Conservation (phyloP, 2,113 vertebrate genomes). For the Poeciliopsis retropinna region DNA sequence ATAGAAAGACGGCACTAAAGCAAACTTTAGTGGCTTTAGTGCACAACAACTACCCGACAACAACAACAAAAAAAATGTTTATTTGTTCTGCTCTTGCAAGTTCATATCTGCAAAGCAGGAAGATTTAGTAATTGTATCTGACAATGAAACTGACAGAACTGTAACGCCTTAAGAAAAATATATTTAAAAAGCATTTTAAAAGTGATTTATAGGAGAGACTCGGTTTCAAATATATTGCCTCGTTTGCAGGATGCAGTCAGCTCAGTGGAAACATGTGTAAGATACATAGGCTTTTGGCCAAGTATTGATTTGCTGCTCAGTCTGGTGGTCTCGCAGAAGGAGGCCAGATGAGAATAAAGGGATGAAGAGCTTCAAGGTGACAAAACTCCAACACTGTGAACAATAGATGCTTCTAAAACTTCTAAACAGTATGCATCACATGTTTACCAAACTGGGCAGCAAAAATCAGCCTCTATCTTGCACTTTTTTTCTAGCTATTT, state of each 20-base stretch:
- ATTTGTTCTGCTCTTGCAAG: slow-evolving; percentile 6
- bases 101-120: slow-evolving; percentile 24
- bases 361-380: not conserved
- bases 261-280: not conserved
- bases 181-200: not conserved
- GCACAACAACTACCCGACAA: slow-evolving; percentile 11
- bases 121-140: slow-evolving; percentile 14
- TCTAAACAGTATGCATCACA: not conserved
- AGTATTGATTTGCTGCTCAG: slow-evolving; percentile 16
- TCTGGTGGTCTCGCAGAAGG: not conserved
- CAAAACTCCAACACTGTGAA: slow-evolving; percentile 1
- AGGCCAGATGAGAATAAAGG: not conserved
- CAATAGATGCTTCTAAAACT: not conserved
- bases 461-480: not conserved
- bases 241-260: not conserved
- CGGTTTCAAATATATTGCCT: not conserved
- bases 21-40: too few relatives aligned
- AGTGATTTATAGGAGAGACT: not conserved
- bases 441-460: not conserved
- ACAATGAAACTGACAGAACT: slow-evolving; percentile 14
- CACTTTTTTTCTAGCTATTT: not conserved
- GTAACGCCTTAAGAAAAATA: not conserved
- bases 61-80: slow-evolving; percentile 19
- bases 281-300: slow-evolving; percentile 6
- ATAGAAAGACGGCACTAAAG: slow-evolving; percentile 2